These are phyloP conservation scores for Caenorhabditis tropicalis DNA, from an alignment of 1,140 invertebrate species.

Conservation along the genomic window DNA sequence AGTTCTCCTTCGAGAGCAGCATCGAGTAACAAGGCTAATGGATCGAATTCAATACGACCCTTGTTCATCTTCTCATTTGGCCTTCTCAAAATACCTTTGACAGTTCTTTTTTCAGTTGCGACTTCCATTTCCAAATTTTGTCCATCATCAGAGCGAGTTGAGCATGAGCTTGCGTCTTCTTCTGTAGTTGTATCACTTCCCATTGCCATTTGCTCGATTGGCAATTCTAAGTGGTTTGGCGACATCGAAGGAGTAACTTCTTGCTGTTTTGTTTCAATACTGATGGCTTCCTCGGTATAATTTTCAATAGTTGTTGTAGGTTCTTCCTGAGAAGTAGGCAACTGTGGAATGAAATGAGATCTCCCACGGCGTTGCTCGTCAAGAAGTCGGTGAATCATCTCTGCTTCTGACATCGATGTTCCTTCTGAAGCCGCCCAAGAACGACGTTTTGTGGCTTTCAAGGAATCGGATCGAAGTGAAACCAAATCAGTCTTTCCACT, in stretches of 20 bases:
- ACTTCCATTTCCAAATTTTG: constrained; percentile 36
- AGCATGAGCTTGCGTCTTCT: constrained; percentile 27
- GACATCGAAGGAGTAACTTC: background rate
- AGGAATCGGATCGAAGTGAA: constrained; percentile 53
- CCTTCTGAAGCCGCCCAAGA: constrained; percentile 59
- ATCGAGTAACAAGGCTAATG: constrained; percentile 90
- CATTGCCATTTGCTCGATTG: background rate
- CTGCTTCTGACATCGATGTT: constrained; percentile 51
- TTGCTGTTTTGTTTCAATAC: background rate
- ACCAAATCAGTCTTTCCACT: constrained; percentile 53
- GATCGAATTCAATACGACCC: constrained; percentile 88
- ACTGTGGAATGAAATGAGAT: constrained; percentile 43
- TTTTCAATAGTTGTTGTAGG: background rate
- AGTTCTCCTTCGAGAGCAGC: constrained; percentile 96
- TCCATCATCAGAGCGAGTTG: constrained; percentile 15
- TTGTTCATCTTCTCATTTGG: constrained; percentile 46
- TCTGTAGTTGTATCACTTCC: constrained; percentile 18
- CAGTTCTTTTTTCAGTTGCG: background rate
- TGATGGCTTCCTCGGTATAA: background rate
- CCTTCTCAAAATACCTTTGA: constrained; percentile 48
- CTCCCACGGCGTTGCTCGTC: constrained; percentile 54
- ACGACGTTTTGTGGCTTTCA: constrained; percentile 58
- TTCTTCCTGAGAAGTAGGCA: constrained; percentile 4
- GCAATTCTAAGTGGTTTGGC: background rate
- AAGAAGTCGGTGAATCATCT: constrained; percentile 52